Evolutionary conservation across 1,140 invertebrate species (phyloP), one percentile per base, ranked within the genome.

Genomic region (Atta texana): DNA sequence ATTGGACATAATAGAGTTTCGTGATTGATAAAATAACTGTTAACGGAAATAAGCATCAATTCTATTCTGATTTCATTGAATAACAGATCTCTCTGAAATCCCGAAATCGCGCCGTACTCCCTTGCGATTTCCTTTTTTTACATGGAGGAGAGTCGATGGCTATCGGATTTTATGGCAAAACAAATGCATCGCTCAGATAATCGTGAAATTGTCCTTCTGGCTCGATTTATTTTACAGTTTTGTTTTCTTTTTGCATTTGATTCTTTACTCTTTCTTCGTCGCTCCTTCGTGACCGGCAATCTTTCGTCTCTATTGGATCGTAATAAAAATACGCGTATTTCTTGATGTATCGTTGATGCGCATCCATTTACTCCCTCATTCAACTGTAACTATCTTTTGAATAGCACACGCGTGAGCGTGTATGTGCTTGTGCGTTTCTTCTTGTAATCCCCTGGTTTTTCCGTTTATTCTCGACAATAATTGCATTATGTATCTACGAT

Each of bases 121-220:
- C 12, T 7, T 57, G 14, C 7, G 7, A 21, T 18, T n/a, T 64
- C 34, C 51, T 72, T 68, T 77, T 63, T 59, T 75, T 59, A 74
- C 39, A 86, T 55, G 61, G 28, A 68, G 24, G 59, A 87, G 64
- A 85, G 51, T 53, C 66, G 80, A 86, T 89, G 80, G 84, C 85
- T 92, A 92, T 93, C 90, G 90, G 90, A 91, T 90, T 91, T 92
- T 88, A 91, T 87, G 85, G 85, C 66, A 84, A 92, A 92, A 92
- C 91, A 92, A 92, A 92, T 92, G 92, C 90, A 87, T 81, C 82
- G 66, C 61, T 59, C 49, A 86, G 85, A 85, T 92, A 91, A 92
- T 92, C 87, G 85, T 80, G 89, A 64, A 88, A 90, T 86, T 81
- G 78, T 91, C 91, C 88, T 92, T 89, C 71, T 68, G 69, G 82